Evolutionary conservation across 2,797 vertebrate genomes (phyloP), one percentile per base, ranked within the genome.

Genomic region (Coilia nasus): DNA sequence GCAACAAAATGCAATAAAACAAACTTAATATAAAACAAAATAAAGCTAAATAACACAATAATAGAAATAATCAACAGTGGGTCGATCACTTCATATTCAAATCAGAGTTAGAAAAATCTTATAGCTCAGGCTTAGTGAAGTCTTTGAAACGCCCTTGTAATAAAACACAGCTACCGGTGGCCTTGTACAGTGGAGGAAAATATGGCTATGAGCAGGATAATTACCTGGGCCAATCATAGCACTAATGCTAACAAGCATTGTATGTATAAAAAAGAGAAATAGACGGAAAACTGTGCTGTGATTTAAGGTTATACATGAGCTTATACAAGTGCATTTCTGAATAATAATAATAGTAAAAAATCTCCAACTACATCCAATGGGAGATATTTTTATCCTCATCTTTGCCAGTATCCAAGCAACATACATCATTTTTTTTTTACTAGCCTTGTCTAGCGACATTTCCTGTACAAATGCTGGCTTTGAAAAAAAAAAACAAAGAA

Each of bases 391-490:
- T 23, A 83, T 83, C 67, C 82, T 84, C 75, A 85, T 47, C 83
- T 23, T 56, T 81, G 71, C 59, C 57, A 57, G 86, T 85, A 59
- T 87, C 84, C 31, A 87, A 87, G 82, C 84, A 87, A 87, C 81
- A 71, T 41, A 71, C 82, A 85, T 31, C 35, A 85, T 81, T 60
- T 81, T 59, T 59, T 83, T 85, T 82, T 85, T 60, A 81, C 85
- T 81, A 71, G 64, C 31, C 83, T 78, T 86, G 82, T 86, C 71
- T 60, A 86, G 81, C 71, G 54, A 81, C 47, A 59, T 84, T 75
- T 87, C 71, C 23, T 28, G 83, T 19, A 81, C 57, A 85, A n/a
- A n/a, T n/a, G n/a, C n/a, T n/a, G n/a, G 31, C 67, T 5, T 47
- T 47, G 15, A 31, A 75, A 41, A 35, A 25, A 64, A 23, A 64